phyloP scores from a whole-genome alignment of 2,113 vertebrate species.

The Phalacrocorax pelagicus region DNA sequence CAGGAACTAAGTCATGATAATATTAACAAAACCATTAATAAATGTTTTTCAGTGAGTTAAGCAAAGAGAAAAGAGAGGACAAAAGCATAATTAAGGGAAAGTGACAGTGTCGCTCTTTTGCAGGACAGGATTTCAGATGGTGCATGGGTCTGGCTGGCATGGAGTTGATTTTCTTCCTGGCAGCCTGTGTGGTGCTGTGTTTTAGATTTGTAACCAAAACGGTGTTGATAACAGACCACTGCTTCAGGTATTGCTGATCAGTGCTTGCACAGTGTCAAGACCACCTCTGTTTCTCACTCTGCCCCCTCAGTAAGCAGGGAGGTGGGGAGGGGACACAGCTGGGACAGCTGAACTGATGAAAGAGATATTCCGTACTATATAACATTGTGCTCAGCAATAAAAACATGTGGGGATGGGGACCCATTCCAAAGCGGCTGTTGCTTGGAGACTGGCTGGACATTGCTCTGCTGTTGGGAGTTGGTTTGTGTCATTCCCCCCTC shows the following conservation, averaged over 20 bases:
- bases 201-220: not conserved
- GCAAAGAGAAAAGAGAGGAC: not conserved
- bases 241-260: not conserved
- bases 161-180: not conserved
- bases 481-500: not conserved
- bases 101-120: not conserved
- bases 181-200: not conserved
- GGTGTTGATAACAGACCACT: not conserved
- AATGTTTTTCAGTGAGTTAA: not conserved
- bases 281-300: not conserved
- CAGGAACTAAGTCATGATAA: not conserved
- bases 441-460: not conserved
- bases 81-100: not conserved
- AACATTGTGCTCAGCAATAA: not conserved
- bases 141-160: not conserved
- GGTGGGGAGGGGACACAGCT: not conserved
- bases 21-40: not conserved
- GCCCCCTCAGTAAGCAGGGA: not conserved
- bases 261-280: not conserved
- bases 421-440: not conserved
- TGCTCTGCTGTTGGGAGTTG: not conserved
- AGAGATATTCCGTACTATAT: not conserved
- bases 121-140: not conserved
- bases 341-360: not conserved
- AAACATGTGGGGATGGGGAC: not conserved